These are phyloP conservation scores for Drosophila stalkeri DNA, from an alignment of 2,888 invertebrate species.

Conservation along the genomic window DNA sequence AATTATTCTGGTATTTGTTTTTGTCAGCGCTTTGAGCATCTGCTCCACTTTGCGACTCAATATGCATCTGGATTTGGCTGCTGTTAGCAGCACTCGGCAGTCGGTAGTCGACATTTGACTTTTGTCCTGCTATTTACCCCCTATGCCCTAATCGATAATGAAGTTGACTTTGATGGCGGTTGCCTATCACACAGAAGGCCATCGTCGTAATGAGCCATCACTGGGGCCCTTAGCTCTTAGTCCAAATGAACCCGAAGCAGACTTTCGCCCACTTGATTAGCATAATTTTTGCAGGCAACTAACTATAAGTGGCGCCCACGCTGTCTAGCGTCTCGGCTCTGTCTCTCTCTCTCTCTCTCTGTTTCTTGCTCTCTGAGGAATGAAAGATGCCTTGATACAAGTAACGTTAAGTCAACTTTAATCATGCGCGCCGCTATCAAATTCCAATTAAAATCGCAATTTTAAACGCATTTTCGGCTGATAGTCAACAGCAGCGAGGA, in stretches of 20 bases:
- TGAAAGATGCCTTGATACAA: constrained; percentile 49
- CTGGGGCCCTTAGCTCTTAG: constrained; percentile 17
- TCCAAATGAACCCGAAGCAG: constrained; percentile 11
- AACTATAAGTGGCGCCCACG: constrained; percentile 9
- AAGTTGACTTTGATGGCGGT: constrained; percentile 52
- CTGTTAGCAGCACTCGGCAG: constrained; percentile 44
- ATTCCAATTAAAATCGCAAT: constrained; percentile 74
- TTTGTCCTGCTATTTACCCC: constrained; percentile 18
- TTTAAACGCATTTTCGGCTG: constrained; percentile 55
- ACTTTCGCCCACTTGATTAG: constrained; percentile 55
- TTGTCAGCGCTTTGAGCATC: constrained; percentile 59
- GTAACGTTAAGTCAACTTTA: constrained; percentile 60
- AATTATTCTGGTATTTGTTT: constrained; percentile 77
- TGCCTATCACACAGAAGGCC: constrained; percentile 32
- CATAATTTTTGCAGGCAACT: constrained; percentile 56
- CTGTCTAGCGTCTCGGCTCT: background rate
- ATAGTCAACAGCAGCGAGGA: no score
- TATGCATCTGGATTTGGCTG: constrained; percentile 65
- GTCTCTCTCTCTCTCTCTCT: constrained; percentile 9
- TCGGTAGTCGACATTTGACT: constrained; percentile 24
- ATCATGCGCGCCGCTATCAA: constrained; percentile 65
- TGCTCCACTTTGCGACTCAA: constrained; percentile 55
- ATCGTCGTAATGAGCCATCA: constrained; percentile 68
- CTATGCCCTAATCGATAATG: constrained; percentile 70
- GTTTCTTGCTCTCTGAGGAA: background rate